Evolutionary conservation across 2,113 vertebrate species (phyloP), one percentile per base, ranked within the genome.

Genomic region (Tilapia sparmanii): DNA sequence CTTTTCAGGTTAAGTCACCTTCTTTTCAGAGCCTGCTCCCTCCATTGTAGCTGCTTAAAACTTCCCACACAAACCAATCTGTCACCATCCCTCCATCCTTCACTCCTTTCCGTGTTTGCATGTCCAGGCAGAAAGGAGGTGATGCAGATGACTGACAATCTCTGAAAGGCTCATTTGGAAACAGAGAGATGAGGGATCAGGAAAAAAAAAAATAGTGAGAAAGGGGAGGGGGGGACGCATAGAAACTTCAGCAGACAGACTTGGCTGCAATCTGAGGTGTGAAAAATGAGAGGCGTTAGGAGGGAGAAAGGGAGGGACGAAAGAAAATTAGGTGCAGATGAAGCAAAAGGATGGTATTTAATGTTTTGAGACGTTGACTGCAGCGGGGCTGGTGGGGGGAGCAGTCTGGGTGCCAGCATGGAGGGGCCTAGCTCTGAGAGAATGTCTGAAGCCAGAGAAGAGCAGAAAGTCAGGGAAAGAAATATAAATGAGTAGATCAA

Each of bases 311-410:
- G 78, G 85, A 91, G 83, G 84, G 81, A 73, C 10, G 53, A 76
- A 71, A 68, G 89, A 84, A 87, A 92, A 93, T 91, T 68, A 91
- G 89, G 85, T 90, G 80, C 89, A 91, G 91, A 92, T 91, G 90
- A 68, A 92, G 87, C 71, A 81, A 84, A 83, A 71, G 66, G 84
- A 87, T 68, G 88, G 88, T 90, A 87, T 92, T 93, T 93, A 93
- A 86, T 87, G 16, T 83, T 84, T 52, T 2, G 80, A 88, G 90
- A 90, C 71, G 47, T 19, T 42, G 82, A 47, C 59, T 33, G 90
- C 82, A 59, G 78, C 7, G 22, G 86, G 83, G 83, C 45, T 91
- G 85, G 91, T 93, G 90, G 86, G 85, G 90, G 91, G 90, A 89
- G 79, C n/a, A 2, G 50, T 57, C 7, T 45, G 79, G 81, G 80